Percentiles rank a stretch among this genome's conserved stretches.
Evolutionary conservation across 1,140 invertebrate genomes (phyloP).

Genomic region (Heliconius eleuchia): DNA sequence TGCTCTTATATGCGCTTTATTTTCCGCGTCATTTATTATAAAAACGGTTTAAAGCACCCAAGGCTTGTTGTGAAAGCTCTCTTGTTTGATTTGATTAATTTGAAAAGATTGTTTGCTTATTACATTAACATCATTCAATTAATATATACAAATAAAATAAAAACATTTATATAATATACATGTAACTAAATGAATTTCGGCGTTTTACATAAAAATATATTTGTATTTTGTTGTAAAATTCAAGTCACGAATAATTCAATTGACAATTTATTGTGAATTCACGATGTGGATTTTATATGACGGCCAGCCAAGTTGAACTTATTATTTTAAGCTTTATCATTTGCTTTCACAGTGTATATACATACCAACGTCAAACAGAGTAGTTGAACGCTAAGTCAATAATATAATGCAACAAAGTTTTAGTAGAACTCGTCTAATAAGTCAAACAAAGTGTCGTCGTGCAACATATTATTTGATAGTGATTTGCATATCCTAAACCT

Average conservation of each 20-base stretch:
- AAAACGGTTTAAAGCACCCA: neutral
- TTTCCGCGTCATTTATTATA: conserved; percentile 10
- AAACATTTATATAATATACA: neutral
- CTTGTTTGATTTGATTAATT: neutral
- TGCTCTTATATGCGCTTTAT: conserved; percentile 11
- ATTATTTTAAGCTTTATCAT: conserved; percentile 29
- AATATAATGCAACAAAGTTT: conserved; percentile 19
- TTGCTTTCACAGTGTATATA: conserved; percentile 19
- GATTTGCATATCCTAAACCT: neutral
- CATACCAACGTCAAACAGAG: neutral
- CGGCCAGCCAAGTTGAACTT: conserved; percentile 28
- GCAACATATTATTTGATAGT: neutral
- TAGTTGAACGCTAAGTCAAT: conserved; percentile 5
- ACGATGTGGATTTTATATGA: conserved; percentile 27
- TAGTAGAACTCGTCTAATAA: conserved; percentile 5
- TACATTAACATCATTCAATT: neutral
- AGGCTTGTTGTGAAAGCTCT: conserved; percentile 2
- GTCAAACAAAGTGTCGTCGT: neutral
- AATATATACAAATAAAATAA: neutral
- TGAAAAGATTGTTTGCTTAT: too few species aligned
- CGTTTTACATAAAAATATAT: neutral
- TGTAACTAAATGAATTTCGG: neutral
- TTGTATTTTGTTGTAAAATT: conserved; percentile 30
- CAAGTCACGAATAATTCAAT: conserved; percentile 24
- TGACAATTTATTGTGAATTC: conserved; percentile 29